These are phyloP conservation scores for Cavia porcellus DNA, from an alignment of 2,113 vertebrate species.

Conservation along the genomic window DNA sequence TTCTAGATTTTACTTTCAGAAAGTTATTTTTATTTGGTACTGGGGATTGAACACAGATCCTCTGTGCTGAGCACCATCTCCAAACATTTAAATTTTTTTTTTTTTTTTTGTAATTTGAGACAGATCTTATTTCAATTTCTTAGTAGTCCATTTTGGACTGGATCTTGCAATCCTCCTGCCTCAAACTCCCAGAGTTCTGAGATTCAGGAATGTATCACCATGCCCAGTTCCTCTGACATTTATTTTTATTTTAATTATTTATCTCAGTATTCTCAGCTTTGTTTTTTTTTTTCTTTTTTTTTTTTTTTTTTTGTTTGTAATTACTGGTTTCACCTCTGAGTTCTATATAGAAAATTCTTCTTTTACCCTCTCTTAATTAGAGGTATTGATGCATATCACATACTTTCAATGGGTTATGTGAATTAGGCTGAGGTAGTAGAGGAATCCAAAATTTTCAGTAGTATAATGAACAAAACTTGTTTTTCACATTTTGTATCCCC, in stretches of 20 bases:
- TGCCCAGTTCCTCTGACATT: neutral
- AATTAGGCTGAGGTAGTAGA: neutral
- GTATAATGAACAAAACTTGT: neutral
- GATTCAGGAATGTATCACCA: neutral
- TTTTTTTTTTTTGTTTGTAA: neutral
- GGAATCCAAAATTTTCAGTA: neutral
- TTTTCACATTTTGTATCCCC: neutral
- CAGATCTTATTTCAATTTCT: neutral
- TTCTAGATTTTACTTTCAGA: neutral
- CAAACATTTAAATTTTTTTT: neutral
- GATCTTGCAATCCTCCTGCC: neutral
- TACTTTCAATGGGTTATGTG: neutral
- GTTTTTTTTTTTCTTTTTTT: neutral
- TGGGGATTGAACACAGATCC: neutral
- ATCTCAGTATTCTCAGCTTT: constrained; percentile 49
- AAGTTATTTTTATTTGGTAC: neutral
- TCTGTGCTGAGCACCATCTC: neutral
- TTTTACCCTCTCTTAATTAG: constrained; percentile 68
- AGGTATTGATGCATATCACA: constrained; percentile 52
- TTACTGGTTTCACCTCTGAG: constrained; percentile 36
- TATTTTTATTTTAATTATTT: constrained; percentile 52
- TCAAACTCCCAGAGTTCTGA: neutral
- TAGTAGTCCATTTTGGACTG: neutral
- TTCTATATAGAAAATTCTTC: neutral
- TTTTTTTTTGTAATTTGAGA: neutral